phyloP scores from a whole-genome alignment of 2,888 invertebrate genomes.

The Arge pagana region DNA sequence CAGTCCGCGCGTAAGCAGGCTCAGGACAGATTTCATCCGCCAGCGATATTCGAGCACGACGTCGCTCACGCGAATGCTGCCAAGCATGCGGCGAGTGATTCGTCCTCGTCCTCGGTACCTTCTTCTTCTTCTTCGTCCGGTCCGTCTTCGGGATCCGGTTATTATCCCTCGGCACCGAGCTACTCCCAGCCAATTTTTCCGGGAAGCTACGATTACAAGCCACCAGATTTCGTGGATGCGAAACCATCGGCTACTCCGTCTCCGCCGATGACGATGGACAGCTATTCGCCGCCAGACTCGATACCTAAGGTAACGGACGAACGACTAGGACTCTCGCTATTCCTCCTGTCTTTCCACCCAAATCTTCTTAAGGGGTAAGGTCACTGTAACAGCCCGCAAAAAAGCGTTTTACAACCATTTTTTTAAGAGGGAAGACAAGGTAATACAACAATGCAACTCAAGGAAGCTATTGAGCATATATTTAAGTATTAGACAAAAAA shows the following conservation, averaged over 20 bases:
- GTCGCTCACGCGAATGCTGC: conserved; percentile 11
- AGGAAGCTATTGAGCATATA: no score
- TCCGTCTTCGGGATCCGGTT: background rate
- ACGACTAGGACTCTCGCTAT: no score
- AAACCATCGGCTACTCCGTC: conserved; percentile 16
- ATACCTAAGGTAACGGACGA: conserved; percentile 34
- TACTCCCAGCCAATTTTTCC: conserved; percentile 34
- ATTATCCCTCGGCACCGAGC: background rate
- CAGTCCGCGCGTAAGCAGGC: conserved; percentile 32
- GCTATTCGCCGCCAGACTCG: conserved; percentile 27
- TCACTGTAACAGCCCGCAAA: no score
- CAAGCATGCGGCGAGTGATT: background rate
- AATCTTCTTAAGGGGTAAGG: no score
- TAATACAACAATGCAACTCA: no score
- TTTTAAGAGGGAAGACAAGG: no score
- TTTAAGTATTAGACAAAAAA: no score
- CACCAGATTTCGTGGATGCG: conserved; percentile 27
- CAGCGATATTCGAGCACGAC: conserved; percentile 41
- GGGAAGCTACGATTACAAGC: conserved; percentile 35
- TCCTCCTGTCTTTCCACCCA: no score
- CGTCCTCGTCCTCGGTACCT: background rate
- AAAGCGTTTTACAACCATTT: no score
- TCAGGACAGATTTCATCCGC: conserved; percentile 49
- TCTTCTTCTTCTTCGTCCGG: background rate
- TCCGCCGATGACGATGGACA: conserved; percentile 24